Conservation (phyloP, 2,113 vertebrate genomes). For the Psammodynastes pulverulentus region DNA sequence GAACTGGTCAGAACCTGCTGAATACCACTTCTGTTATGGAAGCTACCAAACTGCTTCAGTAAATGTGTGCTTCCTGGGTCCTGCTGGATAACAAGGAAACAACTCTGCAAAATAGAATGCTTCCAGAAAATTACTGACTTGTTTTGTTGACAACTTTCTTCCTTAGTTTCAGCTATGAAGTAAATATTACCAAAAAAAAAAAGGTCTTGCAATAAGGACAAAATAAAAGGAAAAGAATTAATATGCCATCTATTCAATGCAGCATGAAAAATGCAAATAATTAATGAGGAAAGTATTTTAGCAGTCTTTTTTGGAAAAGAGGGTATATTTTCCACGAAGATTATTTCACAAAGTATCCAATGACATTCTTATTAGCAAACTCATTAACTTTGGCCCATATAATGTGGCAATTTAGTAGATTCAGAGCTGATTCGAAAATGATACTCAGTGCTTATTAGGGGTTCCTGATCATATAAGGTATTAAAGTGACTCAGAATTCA, state of each 20-base stretch:
- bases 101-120: background rate
- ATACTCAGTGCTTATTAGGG: background rate
- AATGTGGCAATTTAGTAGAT: background rate
- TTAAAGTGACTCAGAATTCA: background rate
- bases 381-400: background rate
- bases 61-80: background rate
- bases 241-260: background rate
- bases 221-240: background rate
- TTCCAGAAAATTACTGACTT: background rate
- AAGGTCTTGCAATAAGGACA: background rate
- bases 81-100: background rate
- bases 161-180: background rate
- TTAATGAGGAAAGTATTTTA: background rate
- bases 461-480: background rate
- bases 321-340: background rate
- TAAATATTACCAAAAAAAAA: background rate
- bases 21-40: too few species aligned
- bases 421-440: background rate
- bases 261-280: background rate
- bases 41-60: background rate
- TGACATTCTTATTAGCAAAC: background rate
- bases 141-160: background rate
- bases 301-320: background rate
- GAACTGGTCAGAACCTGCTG: too few species aligned
- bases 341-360: background rate